A percentile compares a stretch with the other conserved stretches of the same genome.
Conservation (phyloP, 2,888 invertebrate genomes). For the Heliconius charithonia region DNA sequence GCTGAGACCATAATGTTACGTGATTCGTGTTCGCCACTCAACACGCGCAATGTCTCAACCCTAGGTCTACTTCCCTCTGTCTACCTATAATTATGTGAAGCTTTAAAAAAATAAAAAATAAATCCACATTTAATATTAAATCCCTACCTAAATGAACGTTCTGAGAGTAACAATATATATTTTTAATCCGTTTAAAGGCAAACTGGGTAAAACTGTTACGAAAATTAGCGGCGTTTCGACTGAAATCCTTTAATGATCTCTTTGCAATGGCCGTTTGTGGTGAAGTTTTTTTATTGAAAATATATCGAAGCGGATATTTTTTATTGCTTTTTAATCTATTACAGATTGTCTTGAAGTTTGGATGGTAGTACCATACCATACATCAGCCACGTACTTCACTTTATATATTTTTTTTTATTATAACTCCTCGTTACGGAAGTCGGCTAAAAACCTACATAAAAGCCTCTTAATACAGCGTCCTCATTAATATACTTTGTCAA, state of each 20-base stretch:
- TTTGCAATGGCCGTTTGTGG: conserved; percentile 39
- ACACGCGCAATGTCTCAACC: too few species aligned
- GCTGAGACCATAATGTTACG: too few species aligned
- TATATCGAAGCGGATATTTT: conserved; percentile 2
- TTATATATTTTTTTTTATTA: too few species aligned
- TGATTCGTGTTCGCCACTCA: too few species aligned
- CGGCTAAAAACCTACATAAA: not conserved
- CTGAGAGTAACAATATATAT: conserved; percentile 24
- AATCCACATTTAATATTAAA: not conserved
- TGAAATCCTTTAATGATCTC: conserved; percentile 48
- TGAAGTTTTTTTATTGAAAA: conserved; percentile 38
- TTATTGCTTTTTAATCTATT: not conserved
- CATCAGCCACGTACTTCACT: not conserved
- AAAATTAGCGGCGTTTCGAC: conserved; percentile 48
- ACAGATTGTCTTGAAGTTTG: too few species aligned
- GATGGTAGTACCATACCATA: too few species aligned
- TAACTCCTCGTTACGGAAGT: too few species aligned
- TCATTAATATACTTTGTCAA: conserved; percentile 33
- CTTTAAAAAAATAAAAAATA: not conserved
- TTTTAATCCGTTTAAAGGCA: conserved; percentile 15
- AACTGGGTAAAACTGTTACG: conserved; percentile 31
- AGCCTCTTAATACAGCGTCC: conserved; percentile 1
- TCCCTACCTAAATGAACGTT: conserved; percentile 6
- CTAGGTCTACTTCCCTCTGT: not conserved
- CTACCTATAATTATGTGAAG: not conserved